phyloP scores from a whole-genome alignment of 1,140 invertebrate species.

The Zaprionus capensis region DNA sequence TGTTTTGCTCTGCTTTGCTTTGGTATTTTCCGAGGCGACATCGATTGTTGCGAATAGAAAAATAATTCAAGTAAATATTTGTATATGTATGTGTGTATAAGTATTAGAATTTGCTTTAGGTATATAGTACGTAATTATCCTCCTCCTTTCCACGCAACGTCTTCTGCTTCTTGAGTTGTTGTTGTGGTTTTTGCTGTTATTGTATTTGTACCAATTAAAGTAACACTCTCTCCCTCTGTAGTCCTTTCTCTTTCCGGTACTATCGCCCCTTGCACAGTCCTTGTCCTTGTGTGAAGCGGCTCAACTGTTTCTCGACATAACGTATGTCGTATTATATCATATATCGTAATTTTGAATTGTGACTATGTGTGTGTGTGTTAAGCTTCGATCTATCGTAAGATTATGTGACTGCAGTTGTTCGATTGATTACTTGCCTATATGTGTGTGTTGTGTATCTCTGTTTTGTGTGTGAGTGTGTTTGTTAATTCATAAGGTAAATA shows the following conservation, averaged over 20 bases:
- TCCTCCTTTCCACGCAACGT: slow-evolving; percentile 2
- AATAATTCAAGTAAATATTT: slow-evolving; percentile 82
- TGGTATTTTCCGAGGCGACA: slow-evolving; percentile 42
- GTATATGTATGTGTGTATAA: slow-evolving; percentile 72
- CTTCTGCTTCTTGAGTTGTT: slow-evolving; percentile 9
- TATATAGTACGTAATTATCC: slow-evolving; percentile 56
- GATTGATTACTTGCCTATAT: slow-evolving; percentile 29
- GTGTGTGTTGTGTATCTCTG: slow-evolving; percentile 6
- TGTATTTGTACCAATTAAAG: slow-evolving; percentile 82
- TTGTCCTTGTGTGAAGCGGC: slow-evolving; percentile 27
- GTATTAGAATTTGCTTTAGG: slow-evolving; percentile 74
- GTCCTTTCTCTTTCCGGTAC: neutral
- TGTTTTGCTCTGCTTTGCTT: slow-evolving; percentile 44
- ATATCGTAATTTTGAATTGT: slow-evolving; percentile 63
- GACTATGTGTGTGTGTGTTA: slow-evolving; percentile 33
- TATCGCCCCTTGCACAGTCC: neutral
- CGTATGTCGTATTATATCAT: slow-evolving; percentile 23
- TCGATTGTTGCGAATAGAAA: slow-evolving; percentile 78
- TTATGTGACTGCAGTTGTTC: slow-evolving; percentile 38
- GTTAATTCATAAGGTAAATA: slow-evolving; percentile 64
- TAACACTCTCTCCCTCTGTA: slow-evolving; percentile 36
- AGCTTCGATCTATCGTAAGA: slow-evolving; percentile 46
- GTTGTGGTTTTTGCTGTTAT: slow-evolving; percentile 47
- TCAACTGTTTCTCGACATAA: slow-evolving; percentile 11
- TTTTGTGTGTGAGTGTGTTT: slow-evolving; percentile 21